Base-by-base conservation (phyloP, 2,113 vertebrate species). In the Mohoua ochrocephala region DNA sequence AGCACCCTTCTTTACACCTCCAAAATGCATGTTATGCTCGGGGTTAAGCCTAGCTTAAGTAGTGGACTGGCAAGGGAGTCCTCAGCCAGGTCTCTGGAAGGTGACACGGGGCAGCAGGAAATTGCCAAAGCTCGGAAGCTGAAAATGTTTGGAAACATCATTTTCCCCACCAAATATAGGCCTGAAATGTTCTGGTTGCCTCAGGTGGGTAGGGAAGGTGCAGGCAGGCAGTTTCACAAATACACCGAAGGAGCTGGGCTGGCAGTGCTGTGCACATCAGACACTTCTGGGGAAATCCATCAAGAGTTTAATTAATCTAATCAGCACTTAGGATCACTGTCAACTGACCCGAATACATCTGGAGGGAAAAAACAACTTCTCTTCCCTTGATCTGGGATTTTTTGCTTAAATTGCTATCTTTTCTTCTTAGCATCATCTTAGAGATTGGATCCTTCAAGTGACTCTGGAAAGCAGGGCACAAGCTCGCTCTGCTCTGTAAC, bases 281-380 rank as follows among this genome's bases (percentile, higher is more conserved):
- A 23, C 12, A 11, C 27, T 30, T 31, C 14, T 4, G 19, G 35
- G 53, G 44, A 92, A 37, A 65, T 78, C 47, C 39, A 53, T 31
- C 63, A 57, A 37, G 75, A 49, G 45, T 65, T 96, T 65, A 68
- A 87, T 57, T 86, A 49, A 94, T 69, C 54, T 31, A n/a, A 80
- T 74, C 42, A 86, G 39, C 54, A 70, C 16, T 76, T 15, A 14
- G 20, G 26, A 69, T 70, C 56, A 47, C 47, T 49, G 84, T 4
- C 5, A 89, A 63, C 45, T 65, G 86, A 70, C 59, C 45, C 57
- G 37, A 88, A 76, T 18, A 53, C 1, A 64, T 22, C 44, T 24
- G 26, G 49, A 30, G 27, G 8, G 37, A 56, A 53, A 49, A 92
- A 49, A 11, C 11, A 42, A 70, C 5, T 54, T 69, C 22, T 69